Percentiles rank a stretch among this genome's conserved stretches.
Evolutionary conservation across 2,113 vertebrate genomes (phyloP).

Genomic region (Telmatochromis sp.): DNA sequence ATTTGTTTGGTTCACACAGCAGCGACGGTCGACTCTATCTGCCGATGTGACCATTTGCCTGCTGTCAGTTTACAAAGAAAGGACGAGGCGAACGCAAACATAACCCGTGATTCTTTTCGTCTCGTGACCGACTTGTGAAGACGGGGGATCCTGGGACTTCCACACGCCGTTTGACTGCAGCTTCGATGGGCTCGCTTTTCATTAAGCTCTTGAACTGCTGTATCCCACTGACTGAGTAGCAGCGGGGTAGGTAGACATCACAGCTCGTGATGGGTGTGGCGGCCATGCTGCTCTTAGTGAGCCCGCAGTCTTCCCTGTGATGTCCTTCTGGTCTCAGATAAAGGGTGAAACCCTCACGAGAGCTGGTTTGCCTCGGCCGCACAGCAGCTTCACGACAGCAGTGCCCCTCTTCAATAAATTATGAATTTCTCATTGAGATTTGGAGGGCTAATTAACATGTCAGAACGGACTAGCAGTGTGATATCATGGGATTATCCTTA

Average conservation of each 20-base stretch:
- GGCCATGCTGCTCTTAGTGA: neutral
- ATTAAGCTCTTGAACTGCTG: conserved; percentile 29
- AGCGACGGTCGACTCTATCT: conserved; percentile 3
- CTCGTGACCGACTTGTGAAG: conserved; percentile 6
- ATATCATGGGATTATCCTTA: conserved; percentile 24
- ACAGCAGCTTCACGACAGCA: neutral
- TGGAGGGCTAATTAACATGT: conserved; percentile 54
- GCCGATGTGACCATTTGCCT: neutral
- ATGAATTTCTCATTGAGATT: conserved; percentile 66
- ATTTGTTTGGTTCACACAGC: conserved; percentile 29
- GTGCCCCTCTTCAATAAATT: conserved; percentile 45
- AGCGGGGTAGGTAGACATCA: conserved; percentile 7
- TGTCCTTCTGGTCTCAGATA: conserved; percentile 20
- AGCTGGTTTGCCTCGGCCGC: neutral
- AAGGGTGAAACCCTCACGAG: conserved; percentile 19
- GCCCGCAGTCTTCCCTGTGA: conserved; percentile 9
- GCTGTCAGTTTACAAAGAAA: neutral
- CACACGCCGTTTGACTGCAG: neutral
- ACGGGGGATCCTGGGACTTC: neutral
- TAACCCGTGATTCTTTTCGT: conserved; percentile 7
- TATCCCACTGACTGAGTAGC: neutral
- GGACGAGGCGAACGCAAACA: neutral
- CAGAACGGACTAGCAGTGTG: neutral
- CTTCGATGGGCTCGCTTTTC: conserved; percentile 35
- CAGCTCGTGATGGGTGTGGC: conserved; percentile 21